These are phyloP conservation scores for Isichthys henryi DNA, from an alignment of 2,113 vertebrate species.

Conservation along the genomic window DNA sequence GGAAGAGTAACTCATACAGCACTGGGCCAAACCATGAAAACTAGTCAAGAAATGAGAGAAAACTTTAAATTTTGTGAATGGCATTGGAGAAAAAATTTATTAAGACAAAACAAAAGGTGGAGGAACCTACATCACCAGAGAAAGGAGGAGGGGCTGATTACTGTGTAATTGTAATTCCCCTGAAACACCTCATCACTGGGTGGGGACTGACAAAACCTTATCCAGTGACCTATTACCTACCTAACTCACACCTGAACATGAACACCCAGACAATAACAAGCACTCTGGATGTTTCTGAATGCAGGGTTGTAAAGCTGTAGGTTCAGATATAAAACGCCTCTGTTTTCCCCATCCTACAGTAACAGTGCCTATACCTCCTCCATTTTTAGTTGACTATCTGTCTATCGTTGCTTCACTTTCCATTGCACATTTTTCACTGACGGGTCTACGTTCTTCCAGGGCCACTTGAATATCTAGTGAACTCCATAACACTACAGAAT, in stretches of 20 bases:
- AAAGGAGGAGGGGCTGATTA: not conserved
- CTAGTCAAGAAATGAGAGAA: too few species aligned
- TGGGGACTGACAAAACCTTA: not conserved
- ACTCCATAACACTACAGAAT: not conserved
- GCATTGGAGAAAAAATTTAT: too few species aligned
- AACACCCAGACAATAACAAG: not conserved
- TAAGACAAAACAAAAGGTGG: too few species aligned
- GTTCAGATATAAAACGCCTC: not conserved
- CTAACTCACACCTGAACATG: not conserved
- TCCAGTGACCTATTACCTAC: not conserved
- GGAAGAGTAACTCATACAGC: not conserved
- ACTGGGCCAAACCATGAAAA: too few species aligned
- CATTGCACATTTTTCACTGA: not conserved
- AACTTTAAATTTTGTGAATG: too few species aligned
- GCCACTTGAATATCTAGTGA: not conserved
- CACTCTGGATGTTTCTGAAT: conserved; percentile 7
- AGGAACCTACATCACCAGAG: not conserved
- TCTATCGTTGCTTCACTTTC: not conserved
- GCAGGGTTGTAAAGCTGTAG: not conserved
- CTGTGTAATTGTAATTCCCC: not conserved
- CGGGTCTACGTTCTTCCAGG: not conserved
- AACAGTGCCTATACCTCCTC: not conserved
- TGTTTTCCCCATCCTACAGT: not conserved
- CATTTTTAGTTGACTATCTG: not conserved
- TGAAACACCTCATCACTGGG: not conserved